Evolutionary conservation across 2,888 invertebrate species (phyloP), one percentile per base, ranked within the genome.

Genomic region (Hanleya hanleyi): DNA sequence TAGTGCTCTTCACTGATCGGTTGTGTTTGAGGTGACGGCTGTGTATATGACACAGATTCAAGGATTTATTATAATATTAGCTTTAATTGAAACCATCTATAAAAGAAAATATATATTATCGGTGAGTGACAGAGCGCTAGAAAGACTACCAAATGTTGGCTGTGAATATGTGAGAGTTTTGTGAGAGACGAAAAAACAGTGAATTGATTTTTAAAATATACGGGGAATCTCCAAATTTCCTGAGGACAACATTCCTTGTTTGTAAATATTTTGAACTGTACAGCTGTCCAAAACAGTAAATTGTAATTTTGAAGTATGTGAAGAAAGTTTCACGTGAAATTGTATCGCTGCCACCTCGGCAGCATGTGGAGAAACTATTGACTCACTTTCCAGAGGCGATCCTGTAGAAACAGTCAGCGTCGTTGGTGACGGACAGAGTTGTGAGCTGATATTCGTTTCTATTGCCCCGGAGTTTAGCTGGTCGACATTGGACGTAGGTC

Each of bases 241-340:
- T 57, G 22, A 29, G 57, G 22, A 57, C 29, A 57, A 57, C 57
- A 57, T 57, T 57, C 57, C 57, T 57, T 57, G n/a, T n/a, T n/a
- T n/a, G 57, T 57, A 57, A 57, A 57, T 57, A 57, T 22, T 57
- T 7, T 7, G 15, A 57, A 57, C 22, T 57, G 57, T 57, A 57
- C 57, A 57, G 57, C 57, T 57, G 57, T 22, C 57, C 57, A 26
- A 57, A 57, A 29, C n/a, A n/a, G n/a, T n/a, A n/a, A n/a, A n/a
- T n/a, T n/a, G n/a, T n/a, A n/a, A n/a, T n/a, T n/a, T n/a, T n/a
- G n/a, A n/a, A n/a, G n/a, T n/a, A n/a, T n/a, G n/a, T n/a, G n/a
- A n/a, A n/a, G n/a, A n/a, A n/a, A n/a, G n/a, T n/a, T n/a, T n/a
- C n/a, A n/a, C n/a, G n/a, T n/a, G n/a, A n/a, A n/a, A n/a, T n/a